Evolutionary conservation across 2,888 invertebrate species (phyloP), one percentile per base, ranked within the genome.

Genomic region (Epirrhoe tristata): DNA sequence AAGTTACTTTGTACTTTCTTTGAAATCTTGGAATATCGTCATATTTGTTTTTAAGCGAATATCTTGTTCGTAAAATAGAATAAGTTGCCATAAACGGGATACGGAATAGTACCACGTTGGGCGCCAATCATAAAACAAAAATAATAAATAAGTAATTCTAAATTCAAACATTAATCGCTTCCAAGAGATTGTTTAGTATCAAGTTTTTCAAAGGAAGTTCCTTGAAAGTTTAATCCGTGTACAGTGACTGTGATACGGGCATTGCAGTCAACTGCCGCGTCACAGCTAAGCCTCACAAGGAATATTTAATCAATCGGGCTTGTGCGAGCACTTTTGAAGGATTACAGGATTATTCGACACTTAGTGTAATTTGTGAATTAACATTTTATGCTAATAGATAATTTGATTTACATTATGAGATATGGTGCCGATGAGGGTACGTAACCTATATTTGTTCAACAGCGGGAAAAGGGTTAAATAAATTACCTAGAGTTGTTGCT

Each of bases 261-360:
- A 58, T 57, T 24, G 50, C 14, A 46, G 63, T 66, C 39, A 32
- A 32, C 57, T 51, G 50, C 8, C 51, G 50, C 59, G 73, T 66
- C 71, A 59, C 43, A 53, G 56, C 63, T 70, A 67, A 72, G 70
- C 71, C 55, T 32, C 63, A 67, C 58, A 67, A 17, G 55, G 67
- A 74, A 74, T 74, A 59, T 66, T 71, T 69, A 69, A 74, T 74
- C 59, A 73, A 60, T 63, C 43, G 66, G 0, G 55, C 53, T 52
- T 68, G 53, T 54, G n/a, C 60, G 63, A 55, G 62, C 64, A 57
- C 63, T 65, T 60, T 56, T 66, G 55, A 10, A 53, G 52, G 69
- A 74, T 72, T 61, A 74, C 56, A 8, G 63, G 67, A 36, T 71
- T 57, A 67, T 39, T 31, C 46, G 34, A 34, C 71, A 67, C 66